These are phyloP conservation scores for Cavia porcellus DNA, from an alignment of 2,113 vertebrate genomes.

Conservation along the genomic window DNA sequence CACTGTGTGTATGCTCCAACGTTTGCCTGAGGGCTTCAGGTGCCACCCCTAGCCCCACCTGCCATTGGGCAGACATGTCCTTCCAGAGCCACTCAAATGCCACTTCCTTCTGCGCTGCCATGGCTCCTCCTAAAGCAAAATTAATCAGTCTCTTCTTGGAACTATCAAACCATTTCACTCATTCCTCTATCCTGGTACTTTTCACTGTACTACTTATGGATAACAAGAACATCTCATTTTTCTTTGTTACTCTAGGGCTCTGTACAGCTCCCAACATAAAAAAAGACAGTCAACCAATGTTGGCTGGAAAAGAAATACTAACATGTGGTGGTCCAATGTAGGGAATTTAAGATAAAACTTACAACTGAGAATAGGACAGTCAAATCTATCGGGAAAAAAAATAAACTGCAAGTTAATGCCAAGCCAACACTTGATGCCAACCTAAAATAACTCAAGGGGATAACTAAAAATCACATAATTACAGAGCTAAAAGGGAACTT, in stretches of 20 bases:
- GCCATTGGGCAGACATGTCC: not conserved
- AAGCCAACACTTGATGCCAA: constrained; percentile 22
- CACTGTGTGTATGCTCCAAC: not conserved
- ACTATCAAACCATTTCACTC: not conserved
- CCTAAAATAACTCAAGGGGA: not conserved
- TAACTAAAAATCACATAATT: not conserved
- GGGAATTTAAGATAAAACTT: constrained; percentile 7
- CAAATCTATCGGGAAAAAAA: constrained; percentile 20
- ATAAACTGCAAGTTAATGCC: not conserved
- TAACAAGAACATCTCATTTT: not conserved
- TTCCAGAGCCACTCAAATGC: not conserved
- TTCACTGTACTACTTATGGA: not conserved
- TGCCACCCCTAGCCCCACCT: not conserved
- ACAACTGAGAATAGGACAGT: not conserved
- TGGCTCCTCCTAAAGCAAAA: not conserved
- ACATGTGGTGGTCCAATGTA: not conserved
- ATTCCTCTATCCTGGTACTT: not conserved
- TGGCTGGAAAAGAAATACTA: constrained; percentile 17
- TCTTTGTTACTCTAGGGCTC: not conserved
- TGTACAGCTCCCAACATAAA: not conserved
- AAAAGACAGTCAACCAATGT: not conserved
- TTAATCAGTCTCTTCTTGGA: not conserved
- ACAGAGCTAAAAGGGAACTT: not conserved
- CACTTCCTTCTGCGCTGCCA: not conserved
- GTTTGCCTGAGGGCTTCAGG: not conserved